Evolutionary conservation across 1,140 invertebrate genomes (phyloP).

Genomic region (Galleria mellonella): DNA sequence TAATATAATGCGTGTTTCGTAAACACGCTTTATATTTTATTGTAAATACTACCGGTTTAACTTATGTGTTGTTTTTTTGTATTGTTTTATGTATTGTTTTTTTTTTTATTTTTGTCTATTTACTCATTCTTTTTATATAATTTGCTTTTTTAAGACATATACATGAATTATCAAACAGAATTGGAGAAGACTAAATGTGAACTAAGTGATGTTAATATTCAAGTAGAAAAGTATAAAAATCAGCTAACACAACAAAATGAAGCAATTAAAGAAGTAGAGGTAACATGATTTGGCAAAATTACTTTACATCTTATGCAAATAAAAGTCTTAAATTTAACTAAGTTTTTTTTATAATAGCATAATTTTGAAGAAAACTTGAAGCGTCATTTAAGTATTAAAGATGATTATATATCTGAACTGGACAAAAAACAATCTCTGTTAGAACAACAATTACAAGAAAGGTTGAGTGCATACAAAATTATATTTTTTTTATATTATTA

Average conservation of each 20-base stretch:
- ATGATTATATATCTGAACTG: constrained; percentile 36
- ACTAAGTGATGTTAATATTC: constrained; percentile 22
- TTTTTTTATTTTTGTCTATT: background rate
- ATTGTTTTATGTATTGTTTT: too few relatives aligned
- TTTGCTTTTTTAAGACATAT: constrained; percentile 20
- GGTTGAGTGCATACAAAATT: constrained; percentile 16
- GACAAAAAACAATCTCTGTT: constrained; percentile 28
- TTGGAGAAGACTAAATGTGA: constrained; percentile 19
- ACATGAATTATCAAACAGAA: constrained; percentile 19
- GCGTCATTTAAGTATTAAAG: constrained; percentile 30
- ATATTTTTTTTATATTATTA: background rate
- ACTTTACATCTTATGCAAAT: too few relatives aligned
- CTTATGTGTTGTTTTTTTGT: too few relatives aligned
- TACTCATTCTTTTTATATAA: background rate
- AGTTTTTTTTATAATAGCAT: constrained; percentile 15
- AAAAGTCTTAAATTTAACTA: too few relatives aligned
- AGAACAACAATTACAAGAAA: constrained; percentile 39
- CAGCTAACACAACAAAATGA: constrained; percentile 22
- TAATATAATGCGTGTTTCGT: too few relatives aligned
- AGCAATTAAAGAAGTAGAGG: constrained; percentile 34
- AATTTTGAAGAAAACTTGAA: constrained; percentile 31
- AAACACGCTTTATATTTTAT: too few relatives aligned
- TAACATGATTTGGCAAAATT: constrained; percentile 7
- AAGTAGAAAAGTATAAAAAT: constrained; percentile 30
- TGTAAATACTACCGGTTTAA: too few relatives aligned